Evolutionary conservation across 2,888 invertebrate species (phyloP).

Genomic region (Amblyteles armatorius): DNA sequence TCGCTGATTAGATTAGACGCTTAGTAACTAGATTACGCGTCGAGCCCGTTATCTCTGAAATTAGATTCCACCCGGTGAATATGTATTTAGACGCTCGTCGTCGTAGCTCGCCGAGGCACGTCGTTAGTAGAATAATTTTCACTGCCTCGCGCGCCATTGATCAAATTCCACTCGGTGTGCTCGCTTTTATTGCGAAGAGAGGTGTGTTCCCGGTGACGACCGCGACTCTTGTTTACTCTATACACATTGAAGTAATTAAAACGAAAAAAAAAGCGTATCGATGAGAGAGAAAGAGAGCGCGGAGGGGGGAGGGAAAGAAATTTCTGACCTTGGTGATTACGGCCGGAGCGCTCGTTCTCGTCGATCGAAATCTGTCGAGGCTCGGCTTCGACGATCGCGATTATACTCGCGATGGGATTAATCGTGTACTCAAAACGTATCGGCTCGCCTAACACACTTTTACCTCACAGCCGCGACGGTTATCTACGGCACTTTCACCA

Average conservation of each 20-base stretch:
- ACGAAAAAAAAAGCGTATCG: background rate
- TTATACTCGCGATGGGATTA: slow-evolving; percentile 41
- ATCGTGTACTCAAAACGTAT: slow-evolving; percentile 20
- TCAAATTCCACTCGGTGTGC: slow-evolving; percentile 61
- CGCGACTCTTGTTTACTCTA: background rate
- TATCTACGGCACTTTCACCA: slow-evolving; percentile 35
- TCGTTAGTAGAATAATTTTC: slow-evolving; percentile 63
- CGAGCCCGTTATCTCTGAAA: slow-evolving; percentile 82
- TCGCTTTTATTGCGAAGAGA: slow-evolving; percentile 23
- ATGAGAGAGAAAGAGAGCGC: slow-evolving; percentile 8
- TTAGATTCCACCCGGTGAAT: slow-evolving; percentile 81
- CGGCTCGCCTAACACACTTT: slow-evolving; percentile 49
- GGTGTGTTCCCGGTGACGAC: slow-evolving; percentile 23
- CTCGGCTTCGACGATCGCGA: slow-evolving; percentile 42
- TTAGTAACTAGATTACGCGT: slow-evolving; percentile 84
- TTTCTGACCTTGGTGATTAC: slow-evolving; percentile 52
- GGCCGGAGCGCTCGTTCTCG: slow-evolving; percentile 20
- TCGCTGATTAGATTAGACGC: slow-evolving; percentile 84
- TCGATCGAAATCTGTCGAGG: slow-evolving; percentile 53
- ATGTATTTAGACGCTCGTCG: slow-evolving; percentile 71
- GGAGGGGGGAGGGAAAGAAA: slow-evolving; percentile 6
- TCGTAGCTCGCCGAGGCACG: slow-evolving; percentile 42
- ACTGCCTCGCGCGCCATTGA: slow-evolving; percentile 61
- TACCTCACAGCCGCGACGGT: background rate
- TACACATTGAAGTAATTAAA: background rate